Evolutionary conservation across 2,797 vertebrate species (phyloP).

Genomic region (Melanotaenia trifasciata): DNA sequence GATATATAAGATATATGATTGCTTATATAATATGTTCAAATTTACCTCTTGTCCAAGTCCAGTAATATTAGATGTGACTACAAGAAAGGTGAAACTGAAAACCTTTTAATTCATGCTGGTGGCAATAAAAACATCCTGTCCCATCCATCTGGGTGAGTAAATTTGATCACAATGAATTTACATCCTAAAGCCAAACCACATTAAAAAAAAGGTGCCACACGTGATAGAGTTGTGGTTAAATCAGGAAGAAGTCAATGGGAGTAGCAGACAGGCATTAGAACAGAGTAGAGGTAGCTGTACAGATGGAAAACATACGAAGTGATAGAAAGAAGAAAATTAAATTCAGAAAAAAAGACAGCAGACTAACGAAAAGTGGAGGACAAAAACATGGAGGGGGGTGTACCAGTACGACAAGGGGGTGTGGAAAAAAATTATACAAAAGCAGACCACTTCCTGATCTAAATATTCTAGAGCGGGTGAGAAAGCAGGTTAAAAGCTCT

Average conservation of each 20-base stretch:
- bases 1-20: too few species aligned
- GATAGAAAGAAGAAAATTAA: background rate
- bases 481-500: background rate
- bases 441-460: constrained; percentile 45
- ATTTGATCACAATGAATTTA: background rate
- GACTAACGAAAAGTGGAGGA: background rate
- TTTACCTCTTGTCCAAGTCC: too few species aligned
- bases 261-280: background rate
- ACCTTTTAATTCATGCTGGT: background rate
- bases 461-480: constrained; percentile 6
- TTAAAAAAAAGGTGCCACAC: background rate
- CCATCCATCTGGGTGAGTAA: background rate
- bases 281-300: background rate
- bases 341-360: background rate
- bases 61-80: background rate
- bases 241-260: background rate
- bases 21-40: too few species aligned
- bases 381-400: constrained; percentile 3
- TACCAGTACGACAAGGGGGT: background rate
- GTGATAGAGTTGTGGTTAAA: background rate
- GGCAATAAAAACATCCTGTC: background rate
- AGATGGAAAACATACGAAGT: constrained; percentile 10
- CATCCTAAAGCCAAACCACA: background rate
- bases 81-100: background rate
- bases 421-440: constrained; percentile 36